A percentile compares a stretch with the other conserved stretches of the same genome.
These are phyloP conservation scores for Petrophora chlorosata DNA, from an alignment of 2,888 invertebrate species.

Conservation along the genomic window DNA sequence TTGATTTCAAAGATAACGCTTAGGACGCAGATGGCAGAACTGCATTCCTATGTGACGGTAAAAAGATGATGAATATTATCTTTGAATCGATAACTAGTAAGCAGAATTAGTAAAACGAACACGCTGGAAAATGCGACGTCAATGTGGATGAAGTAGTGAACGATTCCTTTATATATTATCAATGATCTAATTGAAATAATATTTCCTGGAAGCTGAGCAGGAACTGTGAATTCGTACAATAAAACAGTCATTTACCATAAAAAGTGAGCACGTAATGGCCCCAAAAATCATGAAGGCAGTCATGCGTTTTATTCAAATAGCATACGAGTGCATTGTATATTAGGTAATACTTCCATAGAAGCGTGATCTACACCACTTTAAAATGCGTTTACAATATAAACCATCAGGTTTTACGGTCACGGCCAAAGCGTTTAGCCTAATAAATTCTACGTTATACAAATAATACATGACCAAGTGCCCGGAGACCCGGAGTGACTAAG, in stretches of 20 bases:
- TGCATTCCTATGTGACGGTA: background rate
- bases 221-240: too few species aligned
- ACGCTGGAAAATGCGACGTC: too few species aligned
- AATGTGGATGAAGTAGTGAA: too few species aligned
- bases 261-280: background rate
- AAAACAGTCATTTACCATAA: background rate
- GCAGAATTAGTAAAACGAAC: too few species aligned
- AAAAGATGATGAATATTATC: too few species aligned
- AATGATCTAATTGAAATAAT: too few species aligned
- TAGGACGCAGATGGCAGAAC: background rate
- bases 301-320: background rate
- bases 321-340: background rate
- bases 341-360: background rate
- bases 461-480: slow-evolving; percentile 31
- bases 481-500: too few species aligned
- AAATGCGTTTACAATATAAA: slow-evolving; percentile 10
- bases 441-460: slow-evolving; percentile 29
- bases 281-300: background rate
- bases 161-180: too few species aligned
- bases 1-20: slow-evolving; percentile 1
- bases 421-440: slow-evolving; percentile 24
- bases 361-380: slow-evolving; percentile 5
- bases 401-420: slow-evolving; percentile 18
- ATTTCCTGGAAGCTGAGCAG: too few species aligned
- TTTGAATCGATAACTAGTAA: too few species aligned